Base-by-base conservation (phyloP, 2,113 vertebrate genomes). In the Ciconia boyciana region DNA sequence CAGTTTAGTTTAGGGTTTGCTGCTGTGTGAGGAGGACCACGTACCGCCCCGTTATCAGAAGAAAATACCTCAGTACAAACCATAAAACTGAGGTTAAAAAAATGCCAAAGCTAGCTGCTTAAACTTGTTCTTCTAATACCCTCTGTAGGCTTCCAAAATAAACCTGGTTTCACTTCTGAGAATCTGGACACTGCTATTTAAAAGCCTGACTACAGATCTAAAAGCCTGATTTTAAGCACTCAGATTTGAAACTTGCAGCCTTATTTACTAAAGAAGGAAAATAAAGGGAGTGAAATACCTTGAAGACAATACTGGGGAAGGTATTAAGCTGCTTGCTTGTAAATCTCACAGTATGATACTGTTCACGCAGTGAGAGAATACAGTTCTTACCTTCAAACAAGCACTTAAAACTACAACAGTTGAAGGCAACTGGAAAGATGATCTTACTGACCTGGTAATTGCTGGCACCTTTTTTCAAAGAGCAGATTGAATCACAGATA, bases 281-380 rank as follows among this genome's bases (percentile, higher is more conserved):
- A 92, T 83, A 96, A 92, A 96, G 82, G 78, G 76, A 93, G 72
- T 49, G 28, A 64, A 89, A 93, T 90, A 91, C 83, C 94, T 94
- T 77, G 70, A 95, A 96, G 91, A 97, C 81, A 94, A 94, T 88
- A 62, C 70, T 44, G 41, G 51, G 55, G 76, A 84, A 94, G 48
- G 77, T 54, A 95, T 96, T 81, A 93, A 95, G 85, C 87, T 93
- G 21, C 87, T 91, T 81, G 78, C 90, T 90, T 93, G 89, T 95
- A 96, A 97, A 96, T 95, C 94, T 96, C 94, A 93, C 93, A 95
- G 94, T 96, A 80, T 95, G 92, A 91, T 88, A 93, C 84, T 91
- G 70, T 31, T 94, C 96, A 95, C 0, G 4, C 89, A 95, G 89
- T 92, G 93, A 94, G 83, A 43, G 90, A 91, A 93, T 79, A 92